phyloP scores from a whole-genome alignment of 2,113 vertebrate genomes.

The Siphamia tubifer region DNA sequence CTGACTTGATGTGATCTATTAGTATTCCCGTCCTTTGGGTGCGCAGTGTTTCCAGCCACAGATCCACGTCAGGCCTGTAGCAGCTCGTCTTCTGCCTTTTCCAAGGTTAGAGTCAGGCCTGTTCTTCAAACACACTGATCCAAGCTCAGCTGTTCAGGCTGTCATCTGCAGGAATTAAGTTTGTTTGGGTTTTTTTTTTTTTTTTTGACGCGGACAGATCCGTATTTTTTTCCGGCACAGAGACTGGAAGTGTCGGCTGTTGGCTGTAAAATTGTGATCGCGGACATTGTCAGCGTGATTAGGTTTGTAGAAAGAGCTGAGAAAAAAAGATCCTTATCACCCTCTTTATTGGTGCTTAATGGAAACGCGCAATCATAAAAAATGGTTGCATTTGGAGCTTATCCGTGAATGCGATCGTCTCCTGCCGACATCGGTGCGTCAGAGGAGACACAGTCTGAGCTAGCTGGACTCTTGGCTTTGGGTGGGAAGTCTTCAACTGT shows the following conservation, averaged over 20 bases:
- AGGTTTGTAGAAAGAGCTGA: slow-evolving; percentile 15
- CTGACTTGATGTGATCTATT: slow-evolving; percentile 76
- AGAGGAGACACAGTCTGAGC: slow-evolving; percentile 73
- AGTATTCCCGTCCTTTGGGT: slow-evolving; percentile 84
- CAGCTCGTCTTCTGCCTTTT: slow-evolving; percentile 75
- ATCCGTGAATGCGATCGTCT: slow-evolving; percentile 64
- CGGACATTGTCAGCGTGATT: slow-evolving; percentile 26
- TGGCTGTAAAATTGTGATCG: not conserved
- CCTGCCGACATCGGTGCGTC: slow-evolving; percentile 67
- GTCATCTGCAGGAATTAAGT: slow-evolving; percentile 31
- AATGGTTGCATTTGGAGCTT: slow-evolving; percentile 75
- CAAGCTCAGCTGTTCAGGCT: slow-evolving; percentile 51
- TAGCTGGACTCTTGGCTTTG: slow-evolving; percentile 49
- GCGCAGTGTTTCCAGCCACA: slow-evolving; percentile 76
- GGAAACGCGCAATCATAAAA: slow-evolving; percentile 80
- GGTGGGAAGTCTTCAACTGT: slow-evolving; percentile 53
- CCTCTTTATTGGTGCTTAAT: slow-evolving; percentile 75
- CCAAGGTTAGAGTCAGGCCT: slow-evolving; percentile 77
- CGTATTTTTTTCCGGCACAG: not conserved
- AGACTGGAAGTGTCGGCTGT: not conserved
- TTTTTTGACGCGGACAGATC: too few relatives aligned
- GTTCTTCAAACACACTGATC: slow-evolving; percentile 56
- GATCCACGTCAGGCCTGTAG: slow-evolving; percentile 84
- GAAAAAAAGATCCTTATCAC: slow-evolving; percentile 51
- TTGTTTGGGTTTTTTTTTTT: not conserved